phyloP scores from a whole-genome alignment of 2,113 vertebrate species.

The Tetrao urogallus region DNA sequence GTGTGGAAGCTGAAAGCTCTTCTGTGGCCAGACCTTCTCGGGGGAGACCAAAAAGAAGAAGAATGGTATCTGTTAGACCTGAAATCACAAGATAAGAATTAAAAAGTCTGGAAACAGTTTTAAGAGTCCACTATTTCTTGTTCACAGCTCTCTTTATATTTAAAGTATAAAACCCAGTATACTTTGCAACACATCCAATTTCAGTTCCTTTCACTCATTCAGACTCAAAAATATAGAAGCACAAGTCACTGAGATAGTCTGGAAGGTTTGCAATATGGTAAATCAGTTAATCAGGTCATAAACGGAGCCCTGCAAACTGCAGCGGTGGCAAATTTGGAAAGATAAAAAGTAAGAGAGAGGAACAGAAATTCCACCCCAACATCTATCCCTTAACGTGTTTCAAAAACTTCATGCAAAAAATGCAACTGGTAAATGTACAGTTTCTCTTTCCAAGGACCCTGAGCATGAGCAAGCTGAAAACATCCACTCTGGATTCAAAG shows the following conservation, averaged over 20 bases:
- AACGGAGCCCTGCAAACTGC: background rate
- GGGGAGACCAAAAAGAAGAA: conserved; percentile 50
- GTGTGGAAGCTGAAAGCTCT: background rate
- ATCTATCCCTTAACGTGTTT: background rate
- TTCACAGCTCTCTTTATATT: background rate
- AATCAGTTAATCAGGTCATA: background rate
- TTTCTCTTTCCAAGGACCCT: conserved; percentile 64
- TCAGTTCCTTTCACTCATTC: background rate
- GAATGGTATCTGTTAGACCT: conserved; percentile 18
- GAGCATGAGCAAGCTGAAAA: conserved; percentile 20
- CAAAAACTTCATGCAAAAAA: background rate
- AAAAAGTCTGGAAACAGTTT: background rate
- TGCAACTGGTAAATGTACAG: background rate
- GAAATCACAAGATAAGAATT: background rate
- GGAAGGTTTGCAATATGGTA: background rate
- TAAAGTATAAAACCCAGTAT: background rate
- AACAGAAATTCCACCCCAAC: background rate
- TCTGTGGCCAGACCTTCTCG: conserved; percentile 26
- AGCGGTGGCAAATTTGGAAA: background rate
- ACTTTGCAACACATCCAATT: background rate
- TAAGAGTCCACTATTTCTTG: background rate
- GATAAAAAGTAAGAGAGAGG: background rate
- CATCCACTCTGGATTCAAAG: conserved; percentile 58
- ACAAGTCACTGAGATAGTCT: background rate
- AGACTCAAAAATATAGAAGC: background rate